Evolutionary conservation across 2,113 vertebrate genomes (phyloP).

Genomic region (cattle (Bos taurus)): ARS-UCD2.0 NC_037339.1:51461501-51462000

Average conservation of each 20-base stretch:
- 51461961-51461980: background rate
- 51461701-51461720: background rate
- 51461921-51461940: background rate
- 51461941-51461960: background rate
- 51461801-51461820: background rate
- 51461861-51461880: background rate
- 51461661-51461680: background rate
- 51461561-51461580: background rate
- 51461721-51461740: background rate
- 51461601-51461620: background rate
- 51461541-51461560: background rate
- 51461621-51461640: background rate
- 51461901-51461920: background rate
- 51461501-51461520: background rate
- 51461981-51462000: background rate
- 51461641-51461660: background rate
- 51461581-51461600: background rate
- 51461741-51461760: background rate
- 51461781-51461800: background rate
- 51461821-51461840: background rate
- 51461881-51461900: background rate
- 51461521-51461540: background rate
- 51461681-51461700: background rate
- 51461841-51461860: rapidly evolving
- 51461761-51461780: background rate